Percentiles rank a stretch among this genome's conserved stretches.
Evolutionary conservation across 2,797 vertebrate species (phyloP).

Genomic region (Labeo calbasu): DNA sequence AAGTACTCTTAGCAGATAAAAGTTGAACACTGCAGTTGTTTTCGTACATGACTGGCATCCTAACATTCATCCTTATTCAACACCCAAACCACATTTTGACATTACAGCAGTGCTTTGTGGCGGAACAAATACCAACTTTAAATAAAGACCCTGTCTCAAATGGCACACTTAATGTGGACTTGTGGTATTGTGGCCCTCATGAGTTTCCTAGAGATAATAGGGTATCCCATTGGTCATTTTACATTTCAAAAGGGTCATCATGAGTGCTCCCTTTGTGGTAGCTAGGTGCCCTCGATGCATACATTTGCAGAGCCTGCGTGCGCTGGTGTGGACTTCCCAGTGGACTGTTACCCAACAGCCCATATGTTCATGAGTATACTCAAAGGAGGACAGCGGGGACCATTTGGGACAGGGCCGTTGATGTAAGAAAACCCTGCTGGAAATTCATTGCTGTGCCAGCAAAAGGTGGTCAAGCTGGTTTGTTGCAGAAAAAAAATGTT

Average conservation of each 20-base stretch:
- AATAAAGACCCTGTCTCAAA: slow-evolving; percentile 30
- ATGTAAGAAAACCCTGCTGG: slow-evolving; percentile 31
- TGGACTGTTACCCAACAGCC: background rate
- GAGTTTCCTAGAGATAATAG: background rate
- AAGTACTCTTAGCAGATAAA: slow-evolving; percentile 45
- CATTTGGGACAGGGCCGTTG: background rate
- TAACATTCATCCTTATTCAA: slow-evolving; percentile 72
- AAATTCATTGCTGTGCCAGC: background rate
- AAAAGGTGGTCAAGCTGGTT: background rate
- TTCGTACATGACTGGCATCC: slow-evolving; percentile 65
- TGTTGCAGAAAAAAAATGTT: slow-evolving; percentile 3
- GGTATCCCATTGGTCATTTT: background rate
- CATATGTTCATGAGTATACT: background rate
- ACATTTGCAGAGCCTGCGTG: background rate
- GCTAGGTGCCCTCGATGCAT: background rate
- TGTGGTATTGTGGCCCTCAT: background rate
- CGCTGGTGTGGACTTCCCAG: background rate
- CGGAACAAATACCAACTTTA: slow-evolving; percentile 64
- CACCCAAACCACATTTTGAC: slow-evolving; percentile 56
- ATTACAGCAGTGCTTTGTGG: slow-evolving; percentile 68
- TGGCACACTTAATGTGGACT: background rate
- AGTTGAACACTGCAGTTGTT: slow-evolving; percentile 64
- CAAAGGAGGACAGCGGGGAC: background rate
- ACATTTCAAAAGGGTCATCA: background rate
- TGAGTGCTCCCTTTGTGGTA: background rate